A percentile compares a stretch with the other conserved stretches of the same genome.
Conservation (phyloP, 2,113 vertebrate genomes). For the rat (Rattus norvegicus) region GRCr8 NC_086033.1:10445001-10445500, state of each 20-base stretch:
- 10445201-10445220: not conserved
- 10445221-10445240: not conserved
- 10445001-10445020: not conserved
- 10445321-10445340: not conserved
- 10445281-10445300: not conserved
- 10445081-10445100: not conserved
- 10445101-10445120: not conserved
- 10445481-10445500: not conserved
- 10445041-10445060: not conserved
- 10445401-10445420: not conserved
- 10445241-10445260: not conserved
- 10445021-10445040: not conserved
- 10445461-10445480: not conserved
- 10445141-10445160: not conserved
- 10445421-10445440: not conserved
- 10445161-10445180: conserved; percentile 14
- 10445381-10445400: not conserved
- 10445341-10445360: not conserved
- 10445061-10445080: not conserved
- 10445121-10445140: not conserved
- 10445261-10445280: not conserved
- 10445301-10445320: not conserved
- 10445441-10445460: not conserved
- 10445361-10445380: not conserved
- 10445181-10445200: conserved; percentile 18